Conservation (phyloP, 1,140 invertebrate genomes). For the Chironomus tepperi region DNA sequence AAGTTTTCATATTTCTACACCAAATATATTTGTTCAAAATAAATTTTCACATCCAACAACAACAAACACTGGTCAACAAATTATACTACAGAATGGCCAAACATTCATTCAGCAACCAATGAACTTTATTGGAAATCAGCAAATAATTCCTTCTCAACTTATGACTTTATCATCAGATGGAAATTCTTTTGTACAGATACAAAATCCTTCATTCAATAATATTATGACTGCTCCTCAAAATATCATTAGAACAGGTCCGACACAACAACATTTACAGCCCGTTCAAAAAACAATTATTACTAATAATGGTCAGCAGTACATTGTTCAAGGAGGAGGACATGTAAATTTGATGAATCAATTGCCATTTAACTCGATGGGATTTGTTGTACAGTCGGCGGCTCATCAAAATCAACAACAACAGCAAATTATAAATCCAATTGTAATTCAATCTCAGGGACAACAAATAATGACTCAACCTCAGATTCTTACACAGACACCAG, state of each 20-base stretch:
- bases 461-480: not conserved
- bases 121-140: constrained; percentile 68
- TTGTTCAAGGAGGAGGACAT: constrained; percentile 56
- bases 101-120: constrained; percentile 55
- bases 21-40: constrained; percentile 50
- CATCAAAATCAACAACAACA: constrained; percentile 48
- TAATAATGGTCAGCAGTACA: constrained; percentile 61
- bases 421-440: constrained; percentile 39
- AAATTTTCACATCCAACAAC: constrained; percentile 37
- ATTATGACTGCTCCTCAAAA: constrained; percentile 42
- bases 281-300: constrained; percentile 67
- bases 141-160: constrained; percentile 70
- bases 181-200: constrained; percentile 61
- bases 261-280: constrained; percentile 41
- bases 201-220: constrained; percentile 44
- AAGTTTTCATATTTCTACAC: constrained; percentile 54
- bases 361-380: constrained; percentile 67
- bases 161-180: constrained; percentile 66
- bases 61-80: constrained; percentile 49
- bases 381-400: constrained; percentile 46
- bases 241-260: constrained; percentile 55
- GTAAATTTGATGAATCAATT: constrained; percentile 61
- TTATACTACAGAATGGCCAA: constrained; percentile 53
- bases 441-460: constrained; percentile 6
- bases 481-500: not conserved